These are phyloP conservation scores for Drosophila kikkawai DNA, from an alignment of 1,140 invertebrate species.

Conservation along the genomic window DNA sequence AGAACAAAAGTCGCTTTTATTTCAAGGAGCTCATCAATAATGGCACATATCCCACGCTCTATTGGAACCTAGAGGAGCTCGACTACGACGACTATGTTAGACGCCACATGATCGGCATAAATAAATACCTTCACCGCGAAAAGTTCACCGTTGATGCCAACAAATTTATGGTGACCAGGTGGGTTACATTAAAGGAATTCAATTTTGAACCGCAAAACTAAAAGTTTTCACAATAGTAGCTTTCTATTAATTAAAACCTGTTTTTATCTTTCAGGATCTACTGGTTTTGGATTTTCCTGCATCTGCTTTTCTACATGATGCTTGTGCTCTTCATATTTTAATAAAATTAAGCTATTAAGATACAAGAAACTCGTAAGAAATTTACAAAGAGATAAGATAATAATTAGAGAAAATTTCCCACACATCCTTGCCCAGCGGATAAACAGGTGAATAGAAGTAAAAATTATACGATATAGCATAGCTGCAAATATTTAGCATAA, in stretches of 20 bases:
- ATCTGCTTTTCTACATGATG: slow-evolving; percentile 54
- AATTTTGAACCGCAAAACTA: neutral
- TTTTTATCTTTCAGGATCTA: slow-evolving; percentile 48
- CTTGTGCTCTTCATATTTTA: slow-evolving; percentile 56
- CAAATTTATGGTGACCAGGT: slow-evolving; percentile 88
- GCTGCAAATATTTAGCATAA: slow-evolving; percentile 26
- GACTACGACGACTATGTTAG: slow-evolving; percentile 90
- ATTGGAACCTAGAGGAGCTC: slow-evolving; percentile 84
- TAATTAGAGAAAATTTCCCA: neutral
- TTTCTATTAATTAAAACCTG: neutral
- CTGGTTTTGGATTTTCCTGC: slow-evolving; percentile 70
- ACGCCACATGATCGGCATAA: slow-evolving; percentile 91
- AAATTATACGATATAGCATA: slow-evolving; percentile 9
- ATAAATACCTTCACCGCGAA: slow-evolving; percentile 92
- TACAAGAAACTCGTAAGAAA: neutral
- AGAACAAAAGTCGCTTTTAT: slow-evolving; percentile 89
- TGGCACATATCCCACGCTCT: slow-evolving; percentile 53
- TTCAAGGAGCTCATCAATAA: slow-evolving; percentile 85
- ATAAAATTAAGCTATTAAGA: neutral
- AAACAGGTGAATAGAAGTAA: neutral
- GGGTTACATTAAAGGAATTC: neutral
- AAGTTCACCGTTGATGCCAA: slow-evolving; percentile 88
- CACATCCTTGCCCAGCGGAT: neutral
- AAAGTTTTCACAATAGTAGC: neutral
- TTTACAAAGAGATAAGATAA: neutral